Percentiles rank a stretch among this genome's conserved stretches.
Evolutionary conservation across 1,140 invertebrate species (phyloP).

Genomic region (Amphibalanus amphitrite): DNA sequence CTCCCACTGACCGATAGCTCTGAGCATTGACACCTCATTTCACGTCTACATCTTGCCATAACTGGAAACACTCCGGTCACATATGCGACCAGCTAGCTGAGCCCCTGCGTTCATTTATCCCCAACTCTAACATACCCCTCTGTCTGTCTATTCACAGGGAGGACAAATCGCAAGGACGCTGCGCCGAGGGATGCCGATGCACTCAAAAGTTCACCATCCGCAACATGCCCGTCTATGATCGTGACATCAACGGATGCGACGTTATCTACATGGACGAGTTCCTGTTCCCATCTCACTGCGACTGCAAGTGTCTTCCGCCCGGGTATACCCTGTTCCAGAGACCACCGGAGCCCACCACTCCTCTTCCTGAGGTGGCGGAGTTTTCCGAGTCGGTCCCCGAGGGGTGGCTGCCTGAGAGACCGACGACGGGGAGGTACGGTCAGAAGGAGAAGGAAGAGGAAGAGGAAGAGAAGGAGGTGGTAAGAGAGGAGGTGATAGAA

Average conservation of each 20-base stretch:
- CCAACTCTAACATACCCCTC: not conserved
- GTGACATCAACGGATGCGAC: not conserved
- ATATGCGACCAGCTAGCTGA: no score
- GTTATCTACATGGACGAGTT: constrained; percentile 1
- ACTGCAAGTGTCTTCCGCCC: not conserved
- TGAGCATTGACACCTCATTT: no score
- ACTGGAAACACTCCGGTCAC: no score
- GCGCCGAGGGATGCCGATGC: not conserved
- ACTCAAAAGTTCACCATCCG: not conserved
- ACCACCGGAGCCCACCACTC: not conserved
- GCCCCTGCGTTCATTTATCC: not conserved
- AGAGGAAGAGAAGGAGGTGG: not conserved
- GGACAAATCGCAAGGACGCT: not conserved
- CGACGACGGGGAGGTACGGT: not conserved
- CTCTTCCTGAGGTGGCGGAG: not conserved
- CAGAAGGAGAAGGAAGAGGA: not conserved
- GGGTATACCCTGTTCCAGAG: not conserved
- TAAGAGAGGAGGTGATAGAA: not conserved
- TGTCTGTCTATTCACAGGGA: not conserved
- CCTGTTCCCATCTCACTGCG: not conserved
- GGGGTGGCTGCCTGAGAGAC: not conserved
- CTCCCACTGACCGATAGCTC: no score
- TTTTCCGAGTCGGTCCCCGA: not conserved
- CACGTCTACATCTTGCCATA: no score
- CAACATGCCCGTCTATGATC: not conserved